Percentiles rank a stretch among this genome's conserved stretches.
phyloP scores from a whole-genome alignment of 2,113 vertebrate genomes.

The Gavia stellata region DNA sequence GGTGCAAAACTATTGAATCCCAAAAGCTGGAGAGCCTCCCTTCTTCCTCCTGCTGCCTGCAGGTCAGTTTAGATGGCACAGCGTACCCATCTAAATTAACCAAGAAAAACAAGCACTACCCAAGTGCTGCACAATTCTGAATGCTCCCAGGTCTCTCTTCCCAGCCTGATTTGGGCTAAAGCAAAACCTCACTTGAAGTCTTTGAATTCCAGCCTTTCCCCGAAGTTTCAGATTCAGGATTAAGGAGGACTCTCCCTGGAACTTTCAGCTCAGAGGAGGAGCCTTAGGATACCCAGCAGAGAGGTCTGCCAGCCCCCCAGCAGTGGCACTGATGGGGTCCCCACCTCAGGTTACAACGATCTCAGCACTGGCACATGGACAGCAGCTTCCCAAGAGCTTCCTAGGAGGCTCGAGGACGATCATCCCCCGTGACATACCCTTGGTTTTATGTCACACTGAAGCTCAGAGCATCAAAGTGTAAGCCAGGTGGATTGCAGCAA shows the following conservation, averaged over 20 bases:
- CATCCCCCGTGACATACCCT: rapidly evolving
- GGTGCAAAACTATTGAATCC: neutral
- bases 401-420: neutral
- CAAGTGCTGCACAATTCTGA: neutral
- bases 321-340: neutral
- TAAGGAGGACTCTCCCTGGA: neutral
- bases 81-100: neutral
- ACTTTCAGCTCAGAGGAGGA: neutral
- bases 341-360: neutral
- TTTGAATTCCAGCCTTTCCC: neutral
- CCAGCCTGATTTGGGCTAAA: neutral
- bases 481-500: too few relatives aligned
- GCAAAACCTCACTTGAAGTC: neutral
- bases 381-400: neutral
- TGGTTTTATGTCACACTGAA: neutral
- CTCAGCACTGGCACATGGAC: neutral
- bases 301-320: neutral
- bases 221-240: neutral
- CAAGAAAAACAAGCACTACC: neutral
- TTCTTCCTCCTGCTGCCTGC: neutral
- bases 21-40: neutral
- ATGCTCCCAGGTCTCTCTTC: neutral
- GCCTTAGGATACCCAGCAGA: neutral
- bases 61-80: neutral
- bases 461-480: neutral